A percentile compares a stretch with the other conserved stretches of the same genome.
These are phyloP conservation scores for Mus spretus DNA, from an alignment of 2,797 vertebrate genomes.

Conservation along the genomic window DNA sequence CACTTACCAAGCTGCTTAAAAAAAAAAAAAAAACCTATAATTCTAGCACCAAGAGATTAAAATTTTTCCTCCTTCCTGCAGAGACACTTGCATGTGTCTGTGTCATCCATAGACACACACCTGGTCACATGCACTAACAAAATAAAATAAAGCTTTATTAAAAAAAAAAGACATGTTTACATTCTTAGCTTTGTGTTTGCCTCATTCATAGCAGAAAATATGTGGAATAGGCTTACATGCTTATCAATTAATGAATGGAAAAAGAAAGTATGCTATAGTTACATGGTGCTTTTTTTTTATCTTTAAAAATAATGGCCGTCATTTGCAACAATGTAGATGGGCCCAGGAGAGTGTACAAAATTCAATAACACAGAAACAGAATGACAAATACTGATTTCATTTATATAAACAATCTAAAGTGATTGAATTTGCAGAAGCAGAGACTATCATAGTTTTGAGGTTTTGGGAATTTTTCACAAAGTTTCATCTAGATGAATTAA, in stretches of 20 bases:
- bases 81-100: neutral
- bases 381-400: neutral
- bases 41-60: neutral
- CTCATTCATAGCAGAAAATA: neutral
- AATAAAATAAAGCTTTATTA: neutral
- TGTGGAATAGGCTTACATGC: neutral
- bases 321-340: neutral
- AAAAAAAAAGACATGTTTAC: neutral
- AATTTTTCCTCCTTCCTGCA: neutral
- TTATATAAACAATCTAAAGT: neutral
- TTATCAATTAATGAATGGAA: neutral
- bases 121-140: neutral
- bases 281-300: neutral
- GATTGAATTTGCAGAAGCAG: neutral
- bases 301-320: neutral
- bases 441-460: neutral
- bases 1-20: neutral
- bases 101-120: neutral
- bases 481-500: too few relatives aligned
- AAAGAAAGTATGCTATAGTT: neutral
- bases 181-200: too few relatives aligned
- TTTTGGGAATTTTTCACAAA: neutral
- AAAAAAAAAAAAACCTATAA: neutral
- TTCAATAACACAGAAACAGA: neutral
- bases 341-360: neutral